A percentile compares a stretch with the other conserved stretches of the same genome.
These are phyloP conservation scores for Trichogramma evanescens DNA, from an alignment of 2,888 invertebrate genomes.

Conservation along the genomic window DNA sequence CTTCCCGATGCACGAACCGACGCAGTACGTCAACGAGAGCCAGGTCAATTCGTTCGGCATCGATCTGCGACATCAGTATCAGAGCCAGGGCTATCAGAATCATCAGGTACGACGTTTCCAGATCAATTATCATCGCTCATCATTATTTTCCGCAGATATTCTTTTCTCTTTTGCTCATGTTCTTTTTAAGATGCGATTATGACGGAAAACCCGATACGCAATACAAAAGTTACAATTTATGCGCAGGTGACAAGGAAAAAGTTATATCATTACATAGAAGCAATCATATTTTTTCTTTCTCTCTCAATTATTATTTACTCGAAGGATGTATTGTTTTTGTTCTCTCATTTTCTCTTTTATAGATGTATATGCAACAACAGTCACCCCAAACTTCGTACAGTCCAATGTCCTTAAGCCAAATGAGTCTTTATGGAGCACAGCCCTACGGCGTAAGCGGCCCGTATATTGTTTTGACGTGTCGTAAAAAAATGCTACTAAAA, in stretches of 20 bases:
- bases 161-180: not conserved
- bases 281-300: slow-evolving; percentile 22
- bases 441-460: slow-evolving; percentile 35
- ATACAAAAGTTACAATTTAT: not conserved
- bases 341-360: slow-evolving; percentile 26
- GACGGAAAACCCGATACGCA: not conserved
- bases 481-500: no score
- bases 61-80: slow-evolving; percentile 35
- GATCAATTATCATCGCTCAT: not conserved
- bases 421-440: slow-evolving; percentile 36
- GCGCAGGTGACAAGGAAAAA: slow-evolving; percentile 11
- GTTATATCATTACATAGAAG: slow-evolving; percentile 4
- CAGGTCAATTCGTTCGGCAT: slow-evolving; percentile 25
- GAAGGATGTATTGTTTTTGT: no score
- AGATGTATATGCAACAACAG: slow-evolving; percentile 33
- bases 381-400: slow-evolving; percentile 29
- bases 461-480: slow-evolving; percentile 16
- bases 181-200: not conserved
- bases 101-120: slow-evolving; percentile 23
- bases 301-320: no score
- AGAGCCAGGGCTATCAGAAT: slow-evolving; percentile 28
- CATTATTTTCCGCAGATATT: not conserved
- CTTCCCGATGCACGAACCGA: no score
- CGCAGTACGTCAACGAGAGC: no score
- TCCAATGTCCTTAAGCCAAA: slow-evolving; percentile 35